Evolutionary conservation across 2,797 vertebrate genomes (phyloP), one percentile per base, ranked within the genome.

Genomic region (Lepidocolaptes lacrymiger): DNA sequence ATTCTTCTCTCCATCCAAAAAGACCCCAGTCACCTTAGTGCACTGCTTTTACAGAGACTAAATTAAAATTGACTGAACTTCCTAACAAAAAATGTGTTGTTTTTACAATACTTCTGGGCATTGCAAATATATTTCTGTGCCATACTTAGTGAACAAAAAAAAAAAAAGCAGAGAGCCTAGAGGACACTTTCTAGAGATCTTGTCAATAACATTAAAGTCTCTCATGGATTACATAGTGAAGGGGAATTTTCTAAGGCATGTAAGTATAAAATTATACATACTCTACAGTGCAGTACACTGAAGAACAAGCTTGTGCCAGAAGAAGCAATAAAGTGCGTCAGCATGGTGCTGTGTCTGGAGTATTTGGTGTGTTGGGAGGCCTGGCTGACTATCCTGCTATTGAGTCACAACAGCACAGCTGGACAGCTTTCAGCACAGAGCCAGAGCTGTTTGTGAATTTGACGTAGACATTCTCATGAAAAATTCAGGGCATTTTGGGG

Each of bases 391-490:
- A 73, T 37, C 52, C 71, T 73, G 77, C 63, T 90, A 22, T 75
- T 88, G 36, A 89, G 88, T 87, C 93, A 94, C 61, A 84, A 81
- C 8, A 86, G 84, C 88, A 87, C 91, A 95, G 92, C 92, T 96
- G 94, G 93, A 90, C 83, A 93, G 74, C 77, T 91, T 89, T 88
- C 88, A 91, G 80, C 4, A 3, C 39, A 74, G 73, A 94, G 48
- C 28, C 48, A 36, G 32, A 55, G 54, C 12, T 63, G 55, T 39
- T 78, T 27, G 32, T 49, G 51, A 87, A 76, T 92, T 81, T 76
- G 67, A 55, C 73, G 83, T 63, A 91, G 80, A 93, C 67, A 76
- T 44, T 58, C 67, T 91, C 71, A 85, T 94, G 56, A 95, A 95
- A 97, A 95, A 88, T 89, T 92, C 91, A 95, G 56, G 56, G 90